phyloP scores from a whole-genome alignment of 2,888 invertebrate genomes.

The Magallana nippona region DNA sequence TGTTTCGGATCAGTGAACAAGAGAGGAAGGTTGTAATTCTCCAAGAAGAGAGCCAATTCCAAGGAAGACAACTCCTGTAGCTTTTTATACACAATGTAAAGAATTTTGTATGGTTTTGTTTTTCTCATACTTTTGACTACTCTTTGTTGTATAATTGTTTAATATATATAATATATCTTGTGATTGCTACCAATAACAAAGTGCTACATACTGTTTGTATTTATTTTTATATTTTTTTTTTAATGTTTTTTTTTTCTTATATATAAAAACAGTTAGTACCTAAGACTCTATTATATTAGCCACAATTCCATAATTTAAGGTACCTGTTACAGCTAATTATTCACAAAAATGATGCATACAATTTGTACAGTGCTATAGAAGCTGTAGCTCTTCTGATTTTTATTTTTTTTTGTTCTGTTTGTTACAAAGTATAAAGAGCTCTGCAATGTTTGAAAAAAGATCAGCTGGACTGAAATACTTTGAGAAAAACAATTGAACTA shows the following conservation, averaged over 20 bases:
- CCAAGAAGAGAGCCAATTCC: slow-evolving; percentile 26
- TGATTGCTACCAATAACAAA: slow-evolving; percentile 19
- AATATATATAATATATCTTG: background rate
- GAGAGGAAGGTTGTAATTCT: slow-evolving; percentile 30
- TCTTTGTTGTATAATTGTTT: slow-evolving; percentile 20
- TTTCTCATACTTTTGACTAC: slow-evolving; percentile 8
- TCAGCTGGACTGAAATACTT: background rate
- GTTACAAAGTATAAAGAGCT: background rate
- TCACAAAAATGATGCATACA: too few species aligned
- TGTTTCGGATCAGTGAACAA: background rate
- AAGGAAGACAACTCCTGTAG: slow-evolving; percentile 18
- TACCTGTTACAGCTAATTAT: too few species aligned
- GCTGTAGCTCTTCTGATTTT: too few species aligned
- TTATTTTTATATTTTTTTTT: background rate
- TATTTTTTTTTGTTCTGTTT: too few species aligned
- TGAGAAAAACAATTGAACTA: slow-evolving; percentile 2
- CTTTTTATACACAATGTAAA: background rate
- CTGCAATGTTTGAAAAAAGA: background rate
- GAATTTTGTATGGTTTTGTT: background rate
- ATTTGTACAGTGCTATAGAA: too few species aligned
- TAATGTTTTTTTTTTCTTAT: background rate
- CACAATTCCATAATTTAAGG: too few species aligned
- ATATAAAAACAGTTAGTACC: background rate
- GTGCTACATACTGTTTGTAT: background rate
- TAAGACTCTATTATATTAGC: too few species aligned